A percentile compares a stretch with the other conserved stretches of the same genome.
Evolutionary conservation across 2,888 invertebrate genomes (phyloP).

Genomic region (Parnassius apollo): DNA sequence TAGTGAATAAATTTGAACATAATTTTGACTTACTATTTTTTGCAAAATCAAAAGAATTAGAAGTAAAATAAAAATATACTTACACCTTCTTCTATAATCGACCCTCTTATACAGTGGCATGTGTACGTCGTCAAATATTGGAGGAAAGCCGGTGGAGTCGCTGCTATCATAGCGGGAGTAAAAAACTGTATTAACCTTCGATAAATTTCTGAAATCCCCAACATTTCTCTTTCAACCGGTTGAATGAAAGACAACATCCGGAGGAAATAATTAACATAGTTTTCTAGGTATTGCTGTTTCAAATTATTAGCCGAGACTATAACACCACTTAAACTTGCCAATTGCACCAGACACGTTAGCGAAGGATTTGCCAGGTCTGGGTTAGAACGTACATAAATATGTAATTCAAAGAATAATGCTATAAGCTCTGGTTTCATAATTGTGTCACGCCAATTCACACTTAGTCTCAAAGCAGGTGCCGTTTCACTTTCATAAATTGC

Average conservation of each 20-base stretch:
- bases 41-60: conserved; percentile 5
- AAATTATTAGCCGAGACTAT: conserved; percentile 58
- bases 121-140: conserved; percentile 68
- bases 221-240: conserved; percentile 67
- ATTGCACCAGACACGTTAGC: conserved; percentile 90
- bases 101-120: conserved; percentile 68
- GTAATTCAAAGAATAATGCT: conserved; percentile 90
- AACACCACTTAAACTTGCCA: conserved; percentile 77
- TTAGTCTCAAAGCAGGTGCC: conserved; percentile 82
- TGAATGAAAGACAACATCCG: conserved; percentile 70
- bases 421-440: conserved; percentile 87
- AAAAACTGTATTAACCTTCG: conserved; percentile 71
- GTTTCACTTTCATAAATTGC: conserved; percentile 85
- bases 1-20: too few relatives aligned
- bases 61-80: conserved; percentile 38
- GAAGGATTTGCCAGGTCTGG: conserved; percentile 89
- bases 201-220: conserved; percentile 72
- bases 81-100: conserved; percentile 72
- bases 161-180: conserved; percentile 63
- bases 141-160: conserved; percentile 65
- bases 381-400: conserved; percentile 89
- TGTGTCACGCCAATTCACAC: conserved; percentile 87
- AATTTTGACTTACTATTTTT: too few relatives aligned
- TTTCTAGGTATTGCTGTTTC: conserved; percentile 71
- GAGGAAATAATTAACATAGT: conserved; percentile 69